Evolutionary conservation across 2,113 vertebrate genomes (phyloP).

Genomic region (Rallus limicola): DNA sequence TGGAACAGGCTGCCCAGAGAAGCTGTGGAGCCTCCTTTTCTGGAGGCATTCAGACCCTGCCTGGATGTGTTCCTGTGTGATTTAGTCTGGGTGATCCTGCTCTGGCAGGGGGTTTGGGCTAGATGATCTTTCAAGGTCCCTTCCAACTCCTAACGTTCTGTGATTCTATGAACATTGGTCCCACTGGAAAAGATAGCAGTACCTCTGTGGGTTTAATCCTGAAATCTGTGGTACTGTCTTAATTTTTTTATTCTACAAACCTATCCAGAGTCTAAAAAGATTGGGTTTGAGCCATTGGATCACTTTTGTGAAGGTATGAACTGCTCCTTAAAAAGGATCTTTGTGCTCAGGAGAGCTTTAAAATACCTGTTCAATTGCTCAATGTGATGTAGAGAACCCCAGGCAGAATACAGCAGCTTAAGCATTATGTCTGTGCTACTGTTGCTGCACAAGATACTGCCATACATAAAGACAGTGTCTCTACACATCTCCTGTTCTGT

Average conservation of each 20-base stretch:
- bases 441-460: background rate
- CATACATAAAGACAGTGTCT: background rate
- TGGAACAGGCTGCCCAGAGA: too few species aligned
- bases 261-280: background rate
- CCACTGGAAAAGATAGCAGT: background rate
- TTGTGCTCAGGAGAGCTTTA: background rate
- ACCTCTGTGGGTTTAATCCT: background rate
- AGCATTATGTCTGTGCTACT: background rate
- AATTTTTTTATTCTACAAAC: background rate
- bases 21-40: too few species aligned
- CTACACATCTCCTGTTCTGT: background rate
- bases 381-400: background rate
- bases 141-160: too few species aligned
- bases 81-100: too few species aligned
- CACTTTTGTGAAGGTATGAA: background rate
- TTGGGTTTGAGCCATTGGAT: background rate
- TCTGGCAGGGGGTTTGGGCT: too few species aligned
- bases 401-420: background rate
- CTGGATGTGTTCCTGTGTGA: too few species aligned
- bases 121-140: too few species aligned
- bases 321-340: background rate
- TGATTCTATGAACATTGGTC: background rate
- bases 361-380: background rate
- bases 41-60: too few species aligned
- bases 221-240: background rate